Conservation (phyloP, 2,888 invertebrate species). For the Aspidiotus destructor region DNA sequence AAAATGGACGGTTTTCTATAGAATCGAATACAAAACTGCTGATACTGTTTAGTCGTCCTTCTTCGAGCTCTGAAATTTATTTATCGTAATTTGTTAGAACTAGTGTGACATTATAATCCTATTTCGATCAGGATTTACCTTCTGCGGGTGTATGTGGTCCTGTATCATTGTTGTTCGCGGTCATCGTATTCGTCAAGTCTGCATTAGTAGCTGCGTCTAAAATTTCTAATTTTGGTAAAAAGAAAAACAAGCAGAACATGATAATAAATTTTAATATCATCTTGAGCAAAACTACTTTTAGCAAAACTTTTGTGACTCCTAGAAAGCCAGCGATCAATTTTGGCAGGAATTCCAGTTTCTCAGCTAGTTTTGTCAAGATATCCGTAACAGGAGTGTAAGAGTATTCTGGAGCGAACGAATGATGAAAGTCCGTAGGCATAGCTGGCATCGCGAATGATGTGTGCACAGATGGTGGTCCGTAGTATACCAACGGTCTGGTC, state of each 20-base stretch:
- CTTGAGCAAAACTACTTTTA: conserved; percentile 23
- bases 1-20: conserved; percentile 18
- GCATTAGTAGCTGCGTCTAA: conserved; percentile 19
- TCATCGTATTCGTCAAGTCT: neutral
- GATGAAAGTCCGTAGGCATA: neutral
- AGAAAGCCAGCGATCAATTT: conserved; percentile 13
- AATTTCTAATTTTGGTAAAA: conserved; percentile 26
- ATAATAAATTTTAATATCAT: conserved; percentile 26
- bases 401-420: neutral
- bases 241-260: conserved; percentile 30
- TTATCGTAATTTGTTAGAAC: neutral
- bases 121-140: conserved; percentile 3
- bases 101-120: neutral
- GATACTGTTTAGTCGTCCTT: conserved; percentile 20
- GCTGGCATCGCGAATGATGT: neutral
- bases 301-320: conserved; percentile 18
- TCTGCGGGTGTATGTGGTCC: conserved; percentile 2
- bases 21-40: conserved; percentile 18
- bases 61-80: conserved; percentile 16
- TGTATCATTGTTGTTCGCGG: neutral
- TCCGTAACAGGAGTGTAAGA: conserved; percentile 8
- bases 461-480: conserved; percentile 11
- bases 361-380: conserved; percentile 11
- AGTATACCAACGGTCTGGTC: conserved; percentile 3
- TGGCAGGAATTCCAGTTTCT: conserved; percentile 25